Evolutionary conservation across 2,888 invertebrate genomes (phyloP).

Genomic region (Antheraea yamamai): DNA sequence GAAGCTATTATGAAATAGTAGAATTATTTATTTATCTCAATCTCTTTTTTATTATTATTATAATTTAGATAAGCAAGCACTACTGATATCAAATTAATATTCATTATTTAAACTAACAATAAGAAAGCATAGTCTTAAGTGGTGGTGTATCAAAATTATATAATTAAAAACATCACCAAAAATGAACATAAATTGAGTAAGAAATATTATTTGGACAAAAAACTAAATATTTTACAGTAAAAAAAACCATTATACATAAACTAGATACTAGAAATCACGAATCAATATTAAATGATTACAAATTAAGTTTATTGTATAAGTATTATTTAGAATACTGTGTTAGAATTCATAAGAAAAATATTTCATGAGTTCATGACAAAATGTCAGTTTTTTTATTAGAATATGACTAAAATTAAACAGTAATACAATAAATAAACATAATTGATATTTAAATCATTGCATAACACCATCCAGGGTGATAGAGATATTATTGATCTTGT

Average conservation of each 20-base stretch:
- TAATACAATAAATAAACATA: slow-evolving; percentile 21
- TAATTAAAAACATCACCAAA: not conserved
- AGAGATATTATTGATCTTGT: slow-evolving; percentile 78
- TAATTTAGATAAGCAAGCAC: too few species aligned
- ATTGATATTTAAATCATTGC: slow-evolving; percentile 51
- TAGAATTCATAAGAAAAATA: not conserved
- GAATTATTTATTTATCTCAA: too few species aligned
- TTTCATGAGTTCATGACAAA: not conserved
- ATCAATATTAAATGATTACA: too few species aligned
- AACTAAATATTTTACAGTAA: too few species aligned
- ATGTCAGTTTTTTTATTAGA: not conserved
- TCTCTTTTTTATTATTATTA: not conserved
- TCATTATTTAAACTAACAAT: too few species aligned
- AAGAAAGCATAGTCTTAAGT: too few species aligned
- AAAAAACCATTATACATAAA: too few species aligned
- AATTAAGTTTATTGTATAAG: not conserved
- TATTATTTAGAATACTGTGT: not conserved
- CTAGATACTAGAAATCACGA: too few species aligned
- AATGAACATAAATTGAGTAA: not conserved
- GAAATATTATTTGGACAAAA: not conserved
- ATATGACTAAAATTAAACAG: too few species aligned
- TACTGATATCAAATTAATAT: too few species aligned
- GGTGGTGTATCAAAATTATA: too few species aligned
- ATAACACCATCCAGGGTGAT: slow-evolving; percentile 70
- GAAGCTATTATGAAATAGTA: not conserved